Conservation (phyloP, 2,797 vertebrate species). For the Acanthurus leucopareius region DNA sequence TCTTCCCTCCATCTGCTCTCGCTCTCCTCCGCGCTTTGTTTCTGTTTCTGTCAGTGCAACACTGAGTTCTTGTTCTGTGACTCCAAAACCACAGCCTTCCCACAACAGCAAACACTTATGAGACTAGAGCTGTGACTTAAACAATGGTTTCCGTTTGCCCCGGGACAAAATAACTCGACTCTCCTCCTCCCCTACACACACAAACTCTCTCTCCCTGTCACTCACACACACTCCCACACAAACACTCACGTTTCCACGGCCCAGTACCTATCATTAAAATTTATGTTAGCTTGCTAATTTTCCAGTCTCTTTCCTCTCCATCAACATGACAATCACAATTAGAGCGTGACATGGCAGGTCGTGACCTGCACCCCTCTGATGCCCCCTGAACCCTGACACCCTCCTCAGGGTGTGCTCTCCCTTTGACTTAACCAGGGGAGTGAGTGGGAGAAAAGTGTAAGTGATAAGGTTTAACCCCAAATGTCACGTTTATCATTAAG, state of each 20-base stretch:
- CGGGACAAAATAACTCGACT: conserved; percentile 68
- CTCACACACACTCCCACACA: conserved; percentile 13
- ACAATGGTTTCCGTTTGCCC: conserved; percentile 79
- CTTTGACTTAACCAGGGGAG: conserved; percentile 1
- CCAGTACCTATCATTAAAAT: conserved; percentile 60
- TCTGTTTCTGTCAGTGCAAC: conserved; percentile 49
- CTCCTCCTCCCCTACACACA: conserved; percentile 35
- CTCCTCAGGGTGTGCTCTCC: conserved; percentile 32
- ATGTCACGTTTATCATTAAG: not conserved
- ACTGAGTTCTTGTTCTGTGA: conserved; percentile 59
- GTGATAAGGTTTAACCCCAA: conserved; percentile 4
- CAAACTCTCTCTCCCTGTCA: not conserved
- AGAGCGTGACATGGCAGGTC: conserved; percentile 76
- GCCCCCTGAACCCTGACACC: conserved; percentile 62
- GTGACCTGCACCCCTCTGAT: conserved; percentile 70
- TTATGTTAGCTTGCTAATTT: conserved; percentile 74
- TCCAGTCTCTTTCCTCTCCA: conserved; percentile 73
- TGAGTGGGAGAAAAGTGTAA: conserved; percentile 27
- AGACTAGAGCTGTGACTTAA: conserved; percentile 76
- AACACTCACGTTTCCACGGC: conserved; percentile 28
- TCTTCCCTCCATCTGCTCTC: conserved; percentile 41
- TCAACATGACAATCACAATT: conserved; percentile 85
- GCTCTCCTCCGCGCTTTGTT: conserved; percentile 35
- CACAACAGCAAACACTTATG: conserved; percentile 76
- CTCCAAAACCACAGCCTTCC: conserved; percentile 72